A percentile compares a stretch with the other conserved stretches of the same genome.
Evolutionary conservation across 2,797 vertebrate species (phyloP).

Genomic region (Parauchenoglanis punctatus): DNA sequence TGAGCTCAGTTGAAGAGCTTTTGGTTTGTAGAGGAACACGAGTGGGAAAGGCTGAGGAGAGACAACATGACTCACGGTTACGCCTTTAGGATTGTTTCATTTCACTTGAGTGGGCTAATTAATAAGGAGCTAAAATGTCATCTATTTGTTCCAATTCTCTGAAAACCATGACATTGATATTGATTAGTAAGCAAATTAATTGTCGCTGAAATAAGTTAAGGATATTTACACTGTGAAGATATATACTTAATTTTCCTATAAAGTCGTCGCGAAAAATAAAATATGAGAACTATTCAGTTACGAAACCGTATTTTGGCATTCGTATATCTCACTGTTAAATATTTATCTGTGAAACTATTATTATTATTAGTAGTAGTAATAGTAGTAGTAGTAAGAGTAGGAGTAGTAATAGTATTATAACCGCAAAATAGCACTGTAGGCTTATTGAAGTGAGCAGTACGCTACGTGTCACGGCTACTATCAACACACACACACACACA

Average conservation of each 20-base stretch:
- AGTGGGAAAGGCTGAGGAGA: background rate
- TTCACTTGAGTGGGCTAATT: background rate
- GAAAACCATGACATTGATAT: background rate
- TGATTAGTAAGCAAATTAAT: background rate
- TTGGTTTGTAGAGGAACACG: background rate
- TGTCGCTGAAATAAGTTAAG: background rate
- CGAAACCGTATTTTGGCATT: background rate
- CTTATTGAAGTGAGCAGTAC: background rate
- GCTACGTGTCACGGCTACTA: background rate
- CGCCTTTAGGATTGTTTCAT: background rate
- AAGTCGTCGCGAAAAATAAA: background rate
- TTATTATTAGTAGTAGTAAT: background rate
- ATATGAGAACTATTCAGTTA: background rate
- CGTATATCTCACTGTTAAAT: background rate
- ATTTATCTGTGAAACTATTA: background rate
- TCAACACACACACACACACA: constrained; percentile 1
- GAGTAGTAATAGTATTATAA: constrained; percentile 1
- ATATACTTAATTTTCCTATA: background rate
- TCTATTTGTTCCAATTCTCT: background rate
- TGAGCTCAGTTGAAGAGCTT: background rate
- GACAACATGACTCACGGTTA: background rate
- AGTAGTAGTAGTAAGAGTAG: background rate
- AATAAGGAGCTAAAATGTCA: background rate
- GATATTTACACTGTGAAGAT: background rate
- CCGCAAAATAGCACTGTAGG: background rate